A percentile compares a stretch with the other conserved stretches of the same genome.
phyloP scores from a whole-genome alignment of 1,140 invertebrate genomes.

The Hestina assimilis region DNA sequence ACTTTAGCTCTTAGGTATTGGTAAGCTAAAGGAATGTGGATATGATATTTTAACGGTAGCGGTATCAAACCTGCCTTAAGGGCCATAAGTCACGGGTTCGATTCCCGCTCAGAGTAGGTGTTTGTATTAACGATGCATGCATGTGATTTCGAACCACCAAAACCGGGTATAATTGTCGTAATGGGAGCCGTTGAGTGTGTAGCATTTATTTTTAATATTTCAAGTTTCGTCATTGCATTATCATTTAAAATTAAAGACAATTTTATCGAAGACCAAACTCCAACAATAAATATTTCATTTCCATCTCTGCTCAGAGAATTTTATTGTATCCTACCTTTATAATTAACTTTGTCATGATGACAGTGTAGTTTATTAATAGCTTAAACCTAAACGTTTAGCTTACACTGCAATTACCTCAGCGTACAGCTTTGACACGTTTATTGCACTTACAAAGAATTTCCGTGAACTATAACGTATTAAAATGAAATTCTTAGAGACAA shows the following conservation, averaged over 20 bases:
- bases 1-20: background rate
- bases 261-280: background rate
- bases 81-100: too few relatives aligned
- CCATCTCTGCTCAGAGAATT: conserved; percentile 2
- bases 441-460: too few relatives aligned
- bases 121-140: too few relatives aligned
- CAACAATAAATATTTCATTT: conserved; percentile 12
- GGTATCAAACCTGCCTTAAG: too few relatives aligned
- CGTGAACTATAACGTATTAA: too few relatives aligned
- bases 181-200: too few relatives aligned
- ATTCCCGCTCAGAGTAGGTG: too few relatives aligned
- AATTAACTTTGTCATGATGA: conserved; percentile 10
- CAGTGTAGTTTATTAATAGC: background rate
- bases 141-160: background rate
- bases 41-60: background rate
- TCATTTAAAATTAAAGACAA: background rate
- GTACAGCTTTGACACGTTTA: too few relatives aligned
- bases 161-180: too few relatives aligned
- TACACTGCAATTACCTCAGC: background rate
- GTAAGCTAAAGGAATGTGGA: too few relatives aligned
- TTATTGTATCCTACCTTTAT: conserved; percentile 6
- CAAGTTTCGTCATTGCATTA: background rate
- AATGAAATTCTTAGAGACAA: too few relatives aligned
- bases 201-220: too few relatives aligned
- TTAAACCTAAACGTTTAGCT: background rate